These are phyloP conservation scores for Notothenia rossii DNA, from an alignment of 2,113 vertebrate genomes.

Conservation along the genomic window DNA sequence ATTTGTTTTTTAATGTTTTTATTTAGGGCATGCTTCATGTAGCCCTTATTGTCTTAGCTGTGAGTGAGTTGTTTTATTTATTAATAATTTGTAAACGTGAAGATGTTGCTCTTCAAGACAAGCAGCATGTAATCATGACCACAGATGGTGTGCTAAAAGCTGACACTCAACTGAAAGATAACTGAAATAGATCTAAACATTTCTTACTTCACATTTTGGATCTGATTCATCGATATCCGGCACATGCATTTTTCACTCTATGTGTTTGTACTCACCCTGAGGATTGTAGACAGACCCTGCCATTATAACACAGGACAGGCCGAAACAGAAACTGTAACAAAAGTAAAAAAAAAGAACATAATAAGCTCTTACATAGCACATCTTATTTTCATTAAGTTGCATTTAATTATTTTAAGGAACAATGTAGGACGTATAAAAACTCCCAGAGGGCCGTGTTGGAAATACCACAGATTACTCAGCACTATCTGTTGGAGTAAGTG, in stretches of 20 bases:
- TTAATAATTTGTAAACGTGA: not conserved
- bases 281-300: constrained; percentile 85
- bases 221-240: not conserved
- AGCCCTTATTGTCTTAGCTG: not conserved
- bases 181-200: not conserved
- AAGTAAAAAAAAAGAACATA: not conserved
- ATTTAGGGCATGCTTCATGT: not conserved
- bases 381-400: not conserved
- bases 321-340: constrained; percentile 85
- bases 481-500: not conserved
- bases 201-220: not conserved
- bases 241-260: not conserved
- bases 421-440: not conserved
- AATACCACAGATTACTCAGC: not conserved
- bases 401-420: not conserved
- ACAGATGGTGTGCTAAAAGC: not conserved
- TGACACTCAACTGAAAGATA: not conserved
- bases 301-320: constrained; percentile 88
- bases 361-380: not conserved
- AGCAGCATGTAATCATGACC: not conserved
- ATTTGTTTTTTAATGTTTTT: not conserved
- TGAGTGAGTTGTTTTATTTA: not conserved
- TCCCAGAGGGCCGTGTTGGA: not conserved
- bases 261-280: constrained; percentile 76
- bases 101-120: not conserved